Conservation (phyloP, 2,888 invertebrate species). For the Sericinus montela region DNA sequence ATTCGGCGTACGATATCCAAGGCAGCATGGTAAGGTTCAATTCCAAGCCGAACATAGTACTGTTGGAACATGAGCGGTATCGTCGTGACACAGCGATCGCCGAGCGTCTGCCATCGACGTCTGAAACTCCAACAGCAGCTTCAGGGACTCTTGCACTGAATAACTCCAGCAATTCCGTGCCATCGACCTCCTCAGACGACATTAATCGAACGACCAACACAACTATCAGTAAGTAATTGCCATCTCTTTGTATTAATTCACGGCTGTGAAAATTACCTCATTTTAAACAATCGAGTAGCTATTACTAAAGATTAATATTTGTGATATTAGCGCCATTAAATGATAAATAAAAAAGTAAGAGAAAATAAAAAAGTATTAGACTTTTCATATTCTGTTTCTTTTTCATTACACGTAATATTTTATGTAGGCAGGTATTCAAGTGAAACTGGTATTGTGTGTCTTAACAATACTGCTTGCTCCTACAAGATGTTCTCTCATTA, state of each 20-base stretch:
- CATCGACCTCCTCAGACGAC: conserved; percentile 2
- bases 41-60: conserved; percentile 17
- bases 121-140: not conserved
- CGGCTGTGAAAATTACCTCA: not conserved
- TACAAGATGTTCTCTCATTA: conserved; percentile 10
- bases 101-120: not conserved
- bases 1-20: conserved; percentile 5
- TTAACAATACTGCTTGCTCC: conserved; percentile 2
- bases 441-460: conserved; percentile 15
- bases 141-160: not conserved
- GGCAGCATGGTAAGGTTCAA: conserved; percentile 4
- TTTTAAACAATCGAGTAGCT: not conserved
- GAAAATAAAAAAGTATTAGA: conserved; percentile 3
- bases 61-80: conserved; percentile 21
- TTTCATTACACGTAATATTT: conserved; percentile 8
- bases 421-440: conserved; percentile 5
- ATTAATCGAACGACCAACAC: conserved; percentile 6
- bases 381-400: not conserved
- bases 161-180: not conserved
- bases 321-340: too few species aligned
- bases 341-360: conserved; percentile 1
- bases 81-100: conserved; percentile 21
- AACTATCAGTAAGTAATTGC: conserved; percentile 8
- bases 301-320: not conserved
- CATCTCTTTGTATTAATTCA: not conserved